These are phyloP conservation scores for Torymus aiolomorphi DNA, from an alignment of 2,888 invertebrate genomes.

Conservation along the genomic window DNA sequence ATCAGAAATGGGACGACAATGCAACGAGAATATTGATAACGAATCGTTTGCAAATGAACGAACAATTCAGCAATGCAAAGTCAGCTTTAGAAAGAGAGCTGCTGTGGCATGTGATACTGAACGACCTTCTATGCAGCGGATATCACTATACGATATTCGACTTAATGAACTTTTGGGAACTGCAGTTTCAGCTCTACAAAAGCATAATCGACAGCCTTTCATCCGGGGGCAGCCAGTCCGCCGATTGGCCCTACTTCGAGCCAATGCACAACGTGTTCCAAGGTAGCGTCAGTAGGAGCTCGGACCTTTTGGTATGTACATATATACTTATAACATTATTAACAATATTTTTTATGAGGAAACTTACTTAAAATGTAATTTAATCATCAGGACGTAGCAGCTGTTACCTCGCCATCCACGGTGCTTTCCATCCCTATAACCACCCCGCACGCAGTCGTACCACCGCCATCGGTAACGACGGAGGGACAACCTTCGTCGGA, in stretches of 20 bases:
- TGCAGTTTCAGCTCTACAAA: constrained; percentile 28
- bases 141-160: constrained; percentile 20
- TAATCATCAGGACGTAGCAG: too few species aligned
- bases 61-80: constrained; percentile 15
- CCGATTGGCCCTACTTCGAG: constrained; percentile 39
- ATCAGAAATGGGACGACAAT: constrained; percentile 20
- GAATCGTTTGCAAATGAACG: constrained; percentile 34
- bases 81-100: constrained; percentile 6
- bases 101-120: constrained; percentile 24
- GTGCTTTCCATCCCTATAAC: too few species aligned
- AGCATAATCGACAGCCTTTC: constrained; percentile 4
- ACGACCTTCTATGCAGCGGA: constrained; percentile 10
- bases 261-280: constrained; percentile 35
- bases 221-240: not conserved
- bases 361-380: too few species aligned
- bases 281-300: not conserved
- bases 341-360: too few species aligned
- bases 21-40: constrained; percentile 33
- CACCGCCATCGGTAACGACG: too few species aligned
- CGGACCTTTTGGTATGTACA: constrained; percentile 13
- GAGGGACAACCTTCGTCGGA: too few species aligned
- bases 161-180: constrained; percentile 29
- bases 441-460: too few species aligned
- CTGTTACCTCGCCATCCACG: too few species aligned
- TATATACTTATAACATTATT: not conserved